These are phyloP conservation scores for Acromyrmex charruanus DNA, from an alignment of 1,140 invertebrate species.

Conservation along the genomic window DNA sequence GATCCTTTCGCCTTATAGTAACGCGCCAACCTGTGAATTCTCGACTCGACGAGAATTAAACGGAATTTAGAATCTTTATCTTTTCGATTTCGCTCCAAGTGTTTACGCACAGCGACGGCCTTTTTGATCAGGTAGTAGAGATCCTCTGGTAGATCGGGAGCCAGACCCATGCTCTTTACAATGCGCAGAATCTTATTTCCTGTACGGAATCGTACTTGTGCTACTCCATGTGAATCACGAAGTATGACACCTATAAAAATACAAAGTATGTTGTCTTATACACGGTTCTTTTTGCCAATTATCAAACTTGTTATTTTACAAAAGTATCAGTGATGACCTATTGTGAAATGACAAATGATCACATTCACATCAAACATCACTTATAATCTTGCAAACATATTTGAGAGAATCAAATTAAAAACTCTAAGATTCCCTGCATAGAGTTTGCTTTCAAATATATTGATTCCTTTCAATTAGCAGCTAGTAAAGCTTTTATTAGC, in stretches of 20 bases:
- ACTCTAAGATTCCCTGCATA: conserved; percentile 69
- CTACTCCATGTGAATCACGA: conserved; percentile 99
- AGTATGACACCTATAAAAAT: conserved; percentile 95
- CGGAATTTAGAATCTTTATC: conserved; percentile 99
- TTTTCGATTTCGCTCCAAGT: conserved; percentile 98
- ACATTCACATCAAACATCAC: conserved; percentile 78
- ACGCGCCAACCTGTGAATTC: conserved; percentile 98
- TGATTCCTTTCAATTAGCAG: neutral
- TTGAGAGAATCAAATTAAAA: conserved; percentile 68
- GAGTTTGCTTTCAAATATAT: conserved; percentile 68
- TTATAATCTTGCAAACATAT: conserved; percentile 75
- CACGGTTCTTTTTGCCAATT: neutral
- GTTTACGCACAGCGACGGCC: conserved; percentile 99
- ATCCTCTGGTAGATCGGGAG: conserved; percentile 99
- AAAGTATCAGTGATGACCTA: conserved; percentile 53
- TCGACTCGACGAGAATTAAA: conserved; percentile 99
- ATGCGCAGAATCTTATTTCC: conserved; percentile 99
- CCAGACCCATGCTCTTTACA: conserved; percentile 98
- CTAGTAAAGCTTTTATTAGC: neutral
- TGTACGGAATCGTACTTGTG: conserved; percentile 98
- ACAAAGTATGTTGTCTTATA: neutral
- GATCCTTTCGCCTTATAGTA: conserved; percentile 99
- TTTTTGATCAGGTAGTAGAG: conserved; percentile 99
- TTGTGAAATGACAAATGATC: conserved; percentile 22
- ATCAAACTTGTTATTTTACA: neutral